Evolutionary conservation across 1,140 invertebrate genomes (phyloP), one percentile per base, ranked within the genome.

Genomic region (Drusus annulatus): DNA sequence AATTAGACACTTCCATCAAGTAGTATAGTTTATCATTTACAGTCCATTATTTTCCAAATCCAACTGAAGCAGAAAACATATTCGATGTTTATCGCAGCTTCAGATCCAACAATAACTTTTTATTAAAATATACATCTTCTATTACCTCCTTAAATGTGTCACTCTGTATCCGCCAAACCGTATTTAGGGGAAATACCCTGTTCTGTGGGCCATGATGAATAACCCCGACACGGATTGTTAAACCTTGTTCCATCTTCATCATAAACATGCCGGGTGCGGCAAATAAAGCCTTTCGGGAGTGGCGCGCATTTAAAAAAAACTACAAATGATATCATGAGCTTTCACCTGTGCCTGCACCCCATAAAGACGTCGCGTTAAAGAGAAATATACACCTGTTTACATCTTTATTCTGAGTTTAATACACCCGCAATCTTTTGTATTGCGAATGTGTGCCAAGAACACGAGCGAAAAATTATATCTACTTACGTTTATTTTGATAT

Each of bases 361-460:
- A n/a, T 65, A 65, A 65, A 65, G 62, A 28, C 31, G 62, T 65
- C 62, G 62, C 62, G 31, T 31, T 31, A 65, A 23, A 16, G 62
- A 25, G 62, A 65, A 16, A 31, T 65, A 65, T 65, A 31, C 16
- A 21, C 60, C 23, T 63, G 60, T 63, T 65, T 31, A 65, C 62
- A 65, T 45, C 28, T 65, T 65, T 5, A 31, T 8, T 3, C 23
- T 8, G 19, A 19, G 58, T 17, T 60, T 60, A 60, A 56, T 23
- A 15, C 13, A 10, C 19, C 19, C 58, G 19, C 58, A 60, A 60
- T 60, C 19, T 23, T 8, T 60, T 60, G n/a, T 15, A 10, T 60
- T 0, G 4, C 0, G 19, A 8, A 60, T 19, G 58, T 60, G 19
- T 25, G 19, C 23, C 58, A n/a, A 56, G n/a, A 56, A 45, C 36